These are phyloP conservation scores for Antedon mediterranea DNA, from an alignment of 53 echinoderm and acorn worm species.

Conservation along the genomic window DNA sequence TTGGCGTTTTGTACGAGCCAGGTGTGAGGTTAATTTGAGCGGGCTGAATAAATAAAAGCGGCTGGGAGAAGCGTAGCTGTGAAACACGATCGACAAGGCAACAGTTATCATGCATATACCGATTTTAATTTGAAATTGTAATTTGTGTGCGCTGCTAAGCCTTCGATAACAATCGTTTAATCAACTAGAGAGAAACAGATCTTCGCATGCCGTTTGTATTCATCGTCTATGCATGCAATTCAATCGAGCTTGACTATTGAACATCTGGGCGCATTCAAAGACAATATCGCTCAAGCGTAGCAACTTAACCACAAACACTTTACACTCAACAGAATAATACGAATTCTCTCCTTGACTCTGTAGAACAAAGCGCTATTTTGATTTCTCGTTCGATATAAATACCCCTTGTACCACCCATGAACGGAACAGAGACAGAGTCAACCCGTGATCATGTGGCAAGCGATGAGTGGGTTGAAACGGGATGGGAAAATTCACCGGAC, in stretches of 20 bases:
- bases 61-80: not conserved
- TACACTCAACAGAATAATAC: not conserved
- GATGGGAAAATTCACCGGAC: not conserved
- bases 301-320: not conserved
- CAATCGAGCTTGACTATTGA: not conserved
- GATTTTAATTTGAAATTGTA: not conserved
- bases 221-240: not conserved
- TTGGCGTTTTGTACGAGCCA: not conserved
- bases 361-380: not conserved
- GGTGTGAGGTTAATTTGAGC: not conserved
- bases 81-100: not conserved
- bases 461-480: not conserved
- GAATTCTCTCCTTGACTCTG: not conserved
- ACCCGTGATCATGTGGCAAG: not conserved
- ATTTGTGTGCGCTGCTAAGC: not conserved
- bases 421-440: not conserved
- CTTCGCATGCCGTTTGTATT: not conserved
- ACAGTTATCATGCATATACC: not conserved
- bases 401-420: not conserved
- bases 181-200: conserved; percentile 1
- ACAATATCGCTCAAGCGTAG: not conserved
- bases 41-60: not conserved
- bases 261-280: conserved; percentile 1
- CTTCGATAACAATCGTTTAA: not conserved
- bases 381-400: not conserved